These are phyloP conservation scores for Zaprionus kolodkinae DNA, from an alignment of 1,140 invertebrate genomes.

Conservation along the genomic window DNA sequence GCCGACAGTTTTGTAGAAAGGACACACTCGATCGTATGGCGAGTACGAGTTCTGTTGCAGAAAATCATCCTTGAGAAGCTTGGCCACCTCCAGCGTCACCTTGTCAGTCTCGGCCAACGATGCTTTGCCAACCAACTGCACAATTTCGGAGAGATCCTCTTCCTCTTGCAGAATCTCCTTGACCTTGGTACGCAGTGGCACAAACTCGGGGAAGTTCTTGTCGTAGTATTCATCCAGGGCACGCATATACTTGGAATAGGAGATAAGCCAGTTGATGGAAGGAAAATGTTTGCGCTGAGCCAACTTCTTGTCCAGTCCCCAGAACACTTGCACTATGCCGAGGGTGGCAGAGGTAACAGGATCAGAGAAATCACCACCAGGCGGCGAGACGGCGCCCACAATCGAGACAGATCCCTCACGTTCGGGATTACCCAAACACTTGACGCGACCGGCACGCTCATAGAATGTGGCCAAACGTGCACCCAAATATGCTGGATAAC, in stretches of 20 bases:
- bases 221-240: conserved; percentile 99
- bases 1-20: conserved; percentile 99
- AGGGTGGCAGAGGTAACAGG: conserved; percentile 99
- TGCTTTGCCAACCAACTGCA: conserved; percentile 99
- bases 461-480: conserved; percentile 99
- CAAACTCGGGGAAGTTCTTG: conserved; percentile 99
- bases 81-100: conserved; percentile 99
- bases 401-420: conserved; percentile 99
- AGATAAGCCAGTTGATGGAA: conserved; percentile 99
- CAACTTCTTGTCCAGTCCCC: conserved; percentile 99
- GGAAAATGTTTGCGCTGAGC: conserved; percentile 99
- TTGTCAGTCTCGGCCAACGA: conserved; percentile 99
- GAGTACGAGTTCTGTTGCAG: conserved; percentile 99
- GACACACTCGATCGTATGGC: conserved; percentile 98
- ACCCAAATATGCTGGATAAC: conserved; percentile 99
- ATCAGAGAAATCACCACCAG: conserved; percentile 99
- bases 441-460: conserved; percentile 98
- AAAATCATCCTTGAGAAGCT: conserved; percentile 99
- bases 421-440: conserved; percentile 99
- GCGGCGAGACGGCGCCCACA: conserved; percentile 99
- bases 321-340: conserved; percentile 99
- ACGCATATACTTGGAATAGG: conserved; percentile 99
- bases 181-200: conserved; percentile 96
- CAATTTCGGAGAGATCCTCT: conserved; percentile 99
- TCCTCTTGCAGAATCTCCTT: conserved; percentile 99